Conservation (phyloP, 2,797 vertebrate species). For the Galago senegalensis region DNA sequence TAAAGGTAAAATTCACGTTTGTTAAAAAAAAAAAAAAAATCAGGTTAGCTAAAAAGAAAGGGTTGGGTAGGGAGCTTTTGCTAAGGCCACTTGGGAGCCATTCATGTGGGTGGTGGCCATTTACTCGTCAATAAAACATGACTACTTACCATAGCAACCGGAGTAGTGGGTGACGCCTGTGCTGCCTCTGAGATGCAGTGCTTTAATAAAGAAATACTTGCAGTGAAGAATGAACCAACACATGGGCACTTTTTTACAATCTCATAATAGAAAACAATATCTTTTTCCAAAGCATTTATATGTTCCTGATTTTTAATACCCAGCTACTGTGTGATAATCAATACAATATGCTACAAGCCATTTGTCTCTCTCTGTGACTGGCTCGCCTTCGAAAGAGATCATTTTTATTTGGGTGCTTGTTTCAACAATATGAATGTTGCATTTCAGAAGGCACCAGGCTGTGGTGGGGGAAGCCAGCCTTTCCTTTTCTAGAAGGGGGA, state of each 20-base stretch:
- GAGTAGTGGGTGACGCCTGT: conserved; percentile 4
- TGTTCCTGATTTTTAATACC: conserved; percentile 79
- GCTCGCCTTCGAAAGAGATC: conserved; percentile 58
- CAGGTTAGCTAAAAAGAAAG: conserved; percentile 31
- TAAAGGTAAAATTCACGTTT: conserved; percentile 41
- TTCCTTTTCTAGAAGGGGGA: neutral
- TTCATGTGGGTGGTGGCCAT: conserved; percentile 82
- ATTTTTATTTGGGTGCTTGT: conserved; percentile 65
- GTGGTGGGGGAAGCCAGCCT: neutral
- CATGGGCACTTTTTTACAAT: conserved; percentile 64
- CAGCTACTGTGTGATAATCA: conserved; percentile 75
- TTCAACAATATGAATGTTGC: conserved; percentile 20
- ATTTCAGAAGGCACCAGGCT: conserved; percentile 7
- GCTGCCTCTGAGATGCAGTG: conserved; percentile 63
- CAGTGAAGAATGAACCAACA: conserved; percentile 73
- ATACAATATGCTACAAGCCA: conserved; percentile 35
- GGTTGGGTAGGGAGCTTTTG: neutral
- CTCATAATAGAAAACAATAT: conserved; percentile 76
- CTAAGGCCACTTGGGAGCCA: conserved; percentile 76
- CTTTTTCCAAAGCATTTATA: conserved; percentile 71
- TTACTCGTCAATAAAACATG: conserved; percentile 88
- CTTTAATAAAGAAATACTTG: conserved; percentile 83
- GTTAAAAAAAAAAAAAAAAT: conserved; percentile 51
- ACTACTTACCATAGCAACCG: conserved; percentile 88
- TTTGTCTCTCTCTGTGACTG: conserved; percentile 63